Percentiles rank a stretch among this genome's conserved stretches.
Evolutionary conservation across 1,140 invertebrate genomes (phyloP).

Genomic region (Caerostris darwini): DNA sequence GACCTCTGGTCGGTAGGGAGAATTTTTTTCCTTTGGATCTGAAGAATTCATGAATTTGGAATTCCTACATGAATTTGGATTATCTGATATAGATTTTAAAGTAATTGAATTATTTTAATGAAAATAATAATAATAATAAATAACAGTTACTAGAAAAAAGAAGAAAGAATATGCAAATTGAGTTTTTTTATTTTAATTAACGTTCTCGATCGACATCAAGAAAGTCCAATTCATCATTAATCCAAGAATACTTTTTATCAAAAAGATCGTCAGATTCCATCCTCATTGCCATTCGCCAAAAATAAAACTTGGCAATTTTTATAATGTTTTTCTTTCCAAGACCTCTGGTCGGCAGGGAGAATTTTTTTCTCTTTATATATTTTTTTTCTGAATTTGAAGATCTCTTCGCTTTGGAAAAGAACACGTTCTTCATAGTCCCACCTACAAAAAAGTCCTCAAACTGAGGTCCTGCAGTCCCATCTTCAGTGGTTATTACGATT

Average conservation of each 20-base stretch:
- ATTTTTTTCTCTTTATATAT: not conserved
- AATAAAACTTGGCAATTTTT: not conserved
- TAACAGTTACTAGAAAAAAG: not conserved
- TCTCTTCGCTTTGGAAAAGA: not conserved
- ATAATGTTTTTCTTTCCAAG: too few species aligned
- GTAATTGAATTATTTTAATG: too few species aligned
- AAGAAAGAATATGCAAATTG: too few species aligned
- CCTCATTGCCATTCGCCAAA: conserved; percentile 45
- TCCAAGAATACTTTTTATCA: conserved; percentile 5
- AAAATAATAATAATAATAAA: too few species aligned
- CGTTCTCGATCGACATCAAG: not conserved
- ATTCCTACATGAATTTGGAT: too few species aligned
- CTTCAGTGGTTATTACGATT: conserved; percentile 66
- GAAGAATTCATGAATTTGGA: not conserved
- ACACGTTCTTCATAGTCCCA: conserved; percentile 6
- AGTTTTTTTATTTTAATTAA: conserved; percentile 46
- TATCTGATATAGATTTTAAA: too few species aligned
- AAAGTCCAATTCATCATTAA: not conserved
- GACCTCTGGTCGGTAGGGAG: not conserved
- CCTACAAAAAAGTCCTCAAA: conserved; percentile 35
- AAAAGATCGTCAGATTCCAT: not conserved
- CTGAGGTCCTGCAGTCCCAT: not conserved
- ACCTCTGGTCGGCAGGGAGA: conserved; percentile 10
- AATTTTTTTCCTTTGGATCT: conserved; percentile 10
- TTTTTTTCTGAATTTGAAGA: not conserved